Conservation (phyloP, 2,888 invertebrate species). For the Apodemia zela region DNA sequence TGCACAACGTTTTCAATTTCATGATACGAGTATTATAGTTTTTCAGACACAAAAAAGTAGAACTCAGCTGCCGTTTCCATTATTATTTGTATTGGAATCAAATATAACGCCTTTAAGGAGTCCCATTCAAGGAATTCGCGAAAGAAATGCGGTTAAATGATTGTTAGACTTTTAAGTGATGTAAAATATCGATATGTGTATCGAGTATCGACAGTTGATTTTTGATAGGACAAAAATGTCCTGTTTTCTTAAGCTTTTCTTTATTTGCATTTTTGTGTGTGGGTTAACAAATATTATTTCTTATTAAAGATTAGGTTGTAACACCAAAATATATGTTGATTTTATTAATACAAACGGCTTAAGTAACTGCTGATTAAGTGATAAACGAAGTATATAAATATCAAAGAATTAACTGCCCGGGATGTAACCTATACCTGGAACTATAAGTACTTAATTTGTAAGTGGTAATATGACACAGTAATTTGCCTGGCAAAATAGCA, state of each 20-base stretch:
- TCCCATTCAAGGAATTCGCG: slow-evolving; percentile 62
- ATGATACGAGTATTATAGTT: slow-evolving; percentile 30
- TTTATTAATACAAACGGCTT: not conserved
- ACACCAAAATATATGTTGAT: not conserved
- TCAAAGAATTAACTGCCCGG: no score
- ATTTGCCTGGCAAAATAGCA: no score
- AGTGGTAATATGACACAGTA: no score
- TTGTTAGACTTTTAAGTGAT: slow-evolving; percentile 50
- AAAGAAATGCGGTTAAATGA: slow-evolving; percentile 65
- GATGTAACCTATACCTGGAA: no score
- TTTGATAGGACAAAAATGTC: not conserved
- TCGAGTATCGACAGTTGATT: not conserved
- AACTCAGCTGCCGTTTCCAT: slow-evolving; percentile 65
- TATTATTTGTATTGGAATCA: slow-evolving; percentile 64
- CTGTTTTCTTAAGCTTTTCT: slow-evolving; percentile 7
- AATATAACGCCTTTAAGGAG: slow-evolving; percentile 61
- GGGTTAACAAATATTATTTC: not conserved
- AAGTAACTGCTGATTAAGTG: no score
- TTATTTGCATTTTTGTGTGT: slow-evolving; percentile 31
- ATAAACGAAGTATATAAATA: no score
- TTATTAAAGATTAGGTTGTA: not conserved
- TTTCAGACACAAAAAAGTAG: slow-evolving; percentile 43
- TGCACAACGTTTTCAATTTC: slow-evolving; percentile 9
- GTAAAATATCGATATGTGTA: slow-evolving; percentile 19
- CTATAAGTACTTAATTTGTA: no score